phyloP scores from a whole-genome alignment of 2,888 invertebrate species.

The Pristionchus mayeri region DNA sequence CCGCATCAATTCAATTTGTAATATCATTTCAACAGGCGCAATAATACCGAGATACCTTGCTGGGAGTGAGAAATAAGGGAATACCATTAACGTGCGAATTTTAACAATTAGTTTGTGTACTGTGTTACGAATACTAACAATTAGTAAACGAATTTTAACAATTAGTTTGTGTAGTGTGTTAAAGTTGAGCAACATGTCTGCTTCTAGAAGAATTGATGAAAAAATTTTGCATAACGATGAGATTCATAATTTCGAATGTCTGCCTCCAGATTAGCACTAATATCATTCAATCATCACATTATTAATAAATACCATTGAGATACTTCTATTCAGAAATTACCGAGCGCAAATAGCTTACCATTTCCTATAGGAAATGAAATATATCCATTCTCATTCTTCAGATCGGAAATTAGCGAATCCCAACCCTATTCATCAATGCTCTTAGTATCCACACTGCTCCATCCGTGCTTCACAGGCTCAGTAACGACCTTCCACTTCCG shows the following conservation, averaged over 20 bases:
- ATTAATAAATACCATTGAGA: background rate
- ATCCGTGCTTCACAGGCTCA: background rate
- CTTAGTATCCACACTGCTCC: background rate
- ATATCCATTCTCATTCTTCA: background rate
- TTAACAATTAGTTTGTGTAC: constrained; percentile 13
- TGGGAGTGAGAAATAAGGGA: constrained; percentile 13
- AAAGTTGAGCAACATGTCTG: too few species aligned
- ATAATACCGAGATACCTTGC: background rate
- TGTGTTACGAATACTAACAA: too few species aligned
- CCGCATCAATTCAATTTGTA: background rate
- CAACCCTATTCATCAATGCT: background rate
- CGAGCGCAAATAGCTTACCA: background rate
- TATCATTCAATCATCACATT: background rate
- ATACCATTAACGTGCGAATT: background rate
- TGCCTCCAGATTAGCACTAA: background rate
- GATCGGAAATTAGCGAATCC: constrained; percentile 26
- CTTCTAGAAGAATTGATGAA: too few species aligned
- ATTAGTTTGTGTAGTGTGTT: too few species aligned
- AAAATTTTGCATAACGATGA: too few species aligned
- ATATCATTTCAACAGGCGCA: background rate
- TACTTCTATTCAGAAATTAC: background rate
- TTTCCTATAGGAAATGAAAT: background rate
- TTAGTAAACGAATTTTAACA: too few species aligned
- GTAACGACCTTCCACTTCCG: background rate
- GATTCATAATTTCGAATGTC: too few species aligned